phyloP scores from a whole-genome alignment of 1,140 invertebrate genomes.

The Drosophila aff. region DNA sequence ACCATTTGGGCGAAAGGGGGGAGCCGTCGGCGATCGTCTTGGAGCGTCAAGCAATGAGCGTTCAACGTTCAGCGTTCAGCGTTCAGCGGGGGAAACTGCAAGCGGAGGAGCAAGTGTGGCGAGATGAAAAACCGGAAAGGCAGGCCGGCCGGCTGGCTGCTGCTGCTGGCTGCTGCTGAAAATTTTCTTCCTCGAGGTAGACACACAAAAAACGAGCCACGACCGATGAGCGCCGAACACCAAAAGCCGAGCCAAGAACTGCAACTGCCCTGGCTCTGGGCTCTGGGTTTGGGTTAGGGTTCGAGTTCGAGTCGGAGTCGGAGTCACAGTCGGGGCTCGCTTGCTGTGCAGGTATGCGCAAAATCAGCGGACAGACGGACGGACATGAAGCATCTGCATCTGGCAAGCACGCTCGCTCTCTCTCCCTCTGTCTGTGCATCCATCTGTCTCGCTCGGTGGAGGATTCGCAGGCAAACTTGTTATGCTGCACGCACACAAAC shows the following conservation, averaged over 20 bases:
- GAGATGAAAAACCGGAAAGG: conserved; percentile 47
- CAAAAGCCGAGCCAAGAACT: conserved; percentile 5
- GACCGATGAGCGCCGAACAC: conserved; percentile 1
- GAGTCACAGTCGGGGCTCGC: neutral
- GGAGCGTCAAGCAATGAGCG: conserved; percentile 12
- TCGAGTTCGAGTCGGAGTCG: conserved; percentile 1
- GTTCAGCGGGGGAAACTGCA: conserved; percentile 26
- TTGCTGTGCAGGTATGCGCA: conserved; percentile 37
- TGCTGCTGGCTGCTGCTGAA: conserved; percentile 20
- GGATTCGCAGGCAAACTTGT: conserved; percentile 63
- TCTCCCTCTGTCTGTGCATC: neutral
- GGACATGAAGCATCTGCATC: conserved; percentile 36
- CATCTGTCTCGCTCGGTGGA: conserved; percentile 11
- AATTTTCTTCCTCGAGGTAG: conserved; percentile 64
- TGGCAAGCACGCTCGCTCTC: conserved; percentile 15
- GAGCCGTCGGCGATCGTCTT: neutral
- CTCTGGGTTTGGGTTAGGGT: neutral
- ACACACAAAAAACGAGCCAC: conserved; percentile 62
- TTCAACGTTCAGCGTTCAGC: neutral
- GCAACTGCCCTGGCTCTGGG: neutral
- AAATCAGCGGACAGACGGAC: conserved; percentile 19
- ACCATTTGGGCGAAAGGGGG: conserved; percentile 51
- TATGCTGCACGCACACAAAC: conserved; percentile 46
- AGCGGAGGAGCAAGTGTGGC: neutral
- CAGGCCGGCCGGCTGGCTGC: conserved; percentile 30